These are phyloP conservation scores for Andrena bicolor DNA, from an alignment of 2,888 invertebrate genomes.

Conservation along the genomic window DNA sequence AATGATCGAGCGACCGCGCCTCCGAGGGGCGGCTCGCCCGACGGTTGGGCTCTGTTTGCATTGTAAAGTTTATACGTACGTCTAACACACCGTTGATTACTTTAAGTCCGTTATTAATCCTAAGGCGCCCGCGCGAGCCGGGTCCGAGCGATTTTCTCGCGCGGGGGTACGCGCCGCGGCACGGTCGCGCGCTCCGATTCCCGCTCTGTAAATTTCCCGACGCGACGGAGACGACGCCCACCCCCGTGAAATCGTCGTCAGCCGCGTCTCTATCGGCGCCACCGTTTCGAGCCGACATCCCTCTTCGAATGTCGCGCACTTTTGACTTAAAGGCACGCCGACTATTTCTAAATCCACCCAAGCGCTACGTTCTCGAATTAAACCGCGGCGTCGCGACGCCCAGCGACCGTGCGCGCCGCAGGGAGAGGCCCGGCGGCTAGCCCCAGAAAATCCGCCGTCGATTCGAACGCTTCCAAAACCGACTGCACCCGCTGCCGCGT, in stretches of 20 bases:
- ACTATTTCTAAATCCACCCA: slow-evolving; percentile 12
- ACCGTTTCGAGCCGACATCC: slow-evolving; percentile 38
- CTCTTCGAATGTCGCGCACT: slow-evolving; percentile 75
- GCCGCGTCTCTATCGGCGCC: slow-evolving; percentile 31
- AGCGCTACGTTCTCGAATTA: not conserved
- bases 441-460: too few species aligned
- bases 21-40: slow-evolving; percentile 44
- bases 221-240: slow-evolving; percentile 43
- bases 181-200: slow-evolving; percentile 40
- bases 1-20: slow-evolving; percentile 28
- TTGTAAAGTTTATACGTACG: slow-evolving; percentile 82
- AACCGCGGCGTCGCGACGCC: not conserved
- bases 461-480: not conserved
- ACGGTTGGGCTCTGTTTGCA: slow-evolving; percentile 79
- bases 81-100: slow-evolving; percentile 78
- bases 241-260: slow-evolving; percentile 12
- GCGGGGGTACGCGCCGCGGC: slow-evolving; percentile 42
- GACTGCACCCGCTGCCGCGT: not conserved
- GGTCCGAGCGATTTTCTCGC: slow-evolving; percentile 45
- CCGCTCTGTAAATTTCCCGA: slow-evolving; percentile 61
- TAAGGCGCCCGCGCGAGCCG: slow-evolving; percentile 72
- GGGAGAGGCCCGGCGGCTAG: too few species aligned
- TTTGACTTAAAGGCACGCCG: slow-evolving; percentile 18
- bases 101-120: slow-evolving; percentile 79
- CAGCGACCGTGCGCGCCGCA: not conserved